A percentile compares a stretch with the other conserved stretches of the same genome.
Conservation (phyloP, 64 coral and sea anemone species). For the Exaiptasia diaphana region DNA sequence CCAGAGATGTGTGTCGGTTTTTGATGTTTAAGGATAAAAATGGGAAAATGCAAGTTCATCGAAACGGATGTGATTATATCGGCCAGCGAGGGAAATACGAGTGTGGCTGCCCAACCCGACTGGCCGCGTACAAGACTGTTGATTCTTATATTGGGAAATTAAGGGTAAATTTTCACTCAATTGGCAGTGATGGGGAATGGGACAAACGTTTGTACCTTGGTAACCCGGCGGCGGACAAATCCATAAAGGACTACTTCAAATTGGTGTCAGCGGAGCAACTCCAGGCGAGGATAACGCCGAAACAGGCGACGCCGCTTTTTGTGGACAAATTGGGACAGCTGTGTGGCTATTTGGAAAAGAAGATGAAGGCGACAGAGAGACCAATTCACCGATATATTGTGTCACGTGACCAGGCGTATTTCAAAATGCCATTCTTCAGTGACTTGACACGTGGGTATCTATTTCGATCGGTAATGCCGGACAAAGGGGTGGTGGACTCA, state of each 20-base stretch:
- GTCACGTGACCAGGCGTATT: conserved; percentile 6
- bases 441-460: conserved; percentile 9
- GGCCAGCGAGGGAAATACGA: conserved; percentile 1
- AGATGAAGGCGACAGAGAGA: background rate
- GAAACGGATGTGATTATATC: background rate
- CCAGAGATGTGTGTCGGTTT: conserved; percentile 35
- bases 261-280: conserved; percentile 27
- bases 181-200: conserved; percentile 22
- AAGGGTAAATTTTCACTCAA: background rate
- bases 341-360: background rate
- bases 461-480: background rate
- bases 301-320: conserved; percentile 37
- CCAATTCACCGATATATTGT: background rate
- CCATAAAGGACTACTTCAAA: conserved; percentile 19
- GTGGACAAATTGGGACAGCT: conserved; percentile 24
- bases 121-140: conserved; percentile 34
- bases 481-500: background rate
- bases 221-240: conserved; percentile 23
- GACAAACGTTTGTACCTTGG: background rate
- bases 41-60: conserved; percentile 27
- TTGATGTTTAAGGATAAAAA: conserved; percentile 22
- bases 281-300: conserved; percentile 1
- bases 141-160: conserved; percentile 54
- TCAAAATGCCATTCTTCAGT: conserved; percentile 21
- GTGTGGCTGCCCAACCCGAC: background rate